Evolutionary conservation across 2,888 invertebrate genomes (phyloP), one percentile per base, ranked within the genome.

Genomic region (Morpho achilles): DNA sequence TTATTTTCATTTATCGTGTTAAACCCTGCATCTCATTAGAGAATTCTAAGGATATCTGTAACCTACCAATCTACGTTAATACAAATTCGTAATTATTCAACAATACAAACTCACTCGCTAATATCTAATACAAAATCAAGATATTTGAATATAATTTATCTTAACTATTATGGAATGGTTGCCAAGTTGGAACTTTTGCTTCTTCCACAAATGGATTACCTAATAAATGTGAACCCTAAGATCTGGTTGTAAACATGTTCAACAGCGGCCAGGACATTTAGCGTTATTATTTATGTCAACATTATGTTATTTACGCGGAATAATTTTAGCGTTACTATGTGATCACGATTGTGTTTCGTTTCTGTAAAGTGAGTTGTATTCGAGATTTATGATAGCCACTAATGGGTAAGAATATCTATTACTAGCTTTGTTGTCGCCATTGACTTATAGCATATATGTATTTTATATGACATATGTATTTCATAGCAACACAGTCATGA

Each of bases 261-360:
- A 60, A 56, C 40, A 51, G 54, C 62, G 54, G 61, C 58, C 65
- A 60, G 69, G 66, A 67, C 67, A 66, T 68, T 71, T 65, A 62
- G 64, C 57, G 64, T 67, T 60, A 62, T 69, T 69, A 69, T 74
- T 71, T 69, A 72, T 70, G 72, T 71, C 68, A 68, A 65, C 67
- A 71, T 75, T 71, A 69, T 64, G 67, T 66, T 66, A 66, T 65
- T 66, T 67, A 69, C 69, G 68, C 67, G 70, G 74, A 74, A 73
- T 73, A 74, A 69, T 70, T 54, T 43, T 9, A 46, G 58, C 39
- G 53, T 43, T 68, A 65, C 62, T 44, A 62, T 46, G 16, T 46
- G 53, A 53, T 41, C 7, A 45, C 48, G 53, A 46, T 58, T 48
- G 40, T 50, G 22, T 16, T 32, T 41, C 16, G 7, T 8, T 2